Conservation (phyloP, 2,888 invertebrate species). For the Drosophila anceps region DNA sequence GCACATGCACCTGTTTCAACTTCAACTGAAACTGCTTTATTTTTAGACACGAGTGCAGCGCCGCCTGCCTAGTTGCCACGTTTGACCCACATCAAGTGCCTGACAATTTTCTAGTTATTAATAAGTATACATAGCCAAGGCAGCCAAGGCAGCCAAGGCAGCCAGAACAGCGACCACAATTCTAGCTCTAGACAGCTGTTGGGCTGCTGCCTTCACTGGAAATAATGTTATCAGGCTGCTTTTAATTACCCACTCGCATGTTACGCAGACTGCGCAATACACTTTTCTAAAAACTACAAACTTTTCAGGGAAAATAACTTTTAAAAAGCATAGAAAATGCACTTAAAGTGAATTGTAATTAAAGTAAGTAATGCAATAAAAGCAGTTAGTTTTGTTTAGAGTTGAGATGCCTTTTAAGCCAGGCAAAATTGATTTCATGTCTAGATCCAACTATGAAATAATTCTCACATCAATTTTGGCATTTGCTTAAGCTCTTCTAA, state of each 20-base stretch:
- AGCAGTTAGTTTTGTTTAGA: neutral
- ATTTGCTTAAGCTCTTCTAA: neutral
- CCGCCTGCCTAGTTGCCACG: conserved; percentile 54
- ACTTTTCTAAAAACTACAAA: conserved; percentile 1
- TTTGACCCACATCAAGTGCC: conserved; percentile 74
- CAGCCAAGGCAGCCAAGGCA: conserved; percentile 5
- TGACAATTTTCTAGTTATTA: conserved; percentile 77
- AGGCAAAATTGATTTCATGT: neutral
- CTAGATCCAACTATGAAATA: neutral
- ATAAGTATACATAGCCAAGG: conserved; percentile 44
- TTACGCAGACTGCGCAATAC: neutral
- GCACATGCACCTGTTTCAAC: conserved; percentile 72
- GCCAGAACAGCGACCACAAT: conserved; percentile 5
- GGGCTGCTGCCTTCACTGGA: conserved; percentile 55
- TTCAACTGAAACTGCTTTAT: conserved; percentile 65
- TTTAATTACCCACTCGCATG: conserved; percentile 52
- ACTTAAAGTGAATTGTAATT: conserved; percentile 1
- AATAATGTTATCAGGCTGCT: conserved; percentile 69
- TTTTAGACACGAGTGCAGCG: conserved; percentile 55
- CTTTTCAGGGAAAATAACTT: conserved; percentile 7
- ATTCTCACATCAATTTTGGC: neutral
- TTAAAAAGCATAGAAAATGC: neutral
- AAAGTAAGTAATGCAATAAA: neutral
- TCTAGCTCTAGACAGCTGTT: conserved; percentile 59
- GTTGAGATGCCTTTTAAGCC: neutral